Conservation (phyloP, 2,888 invertebrate species). For the Eristalis tenax region DNA sequence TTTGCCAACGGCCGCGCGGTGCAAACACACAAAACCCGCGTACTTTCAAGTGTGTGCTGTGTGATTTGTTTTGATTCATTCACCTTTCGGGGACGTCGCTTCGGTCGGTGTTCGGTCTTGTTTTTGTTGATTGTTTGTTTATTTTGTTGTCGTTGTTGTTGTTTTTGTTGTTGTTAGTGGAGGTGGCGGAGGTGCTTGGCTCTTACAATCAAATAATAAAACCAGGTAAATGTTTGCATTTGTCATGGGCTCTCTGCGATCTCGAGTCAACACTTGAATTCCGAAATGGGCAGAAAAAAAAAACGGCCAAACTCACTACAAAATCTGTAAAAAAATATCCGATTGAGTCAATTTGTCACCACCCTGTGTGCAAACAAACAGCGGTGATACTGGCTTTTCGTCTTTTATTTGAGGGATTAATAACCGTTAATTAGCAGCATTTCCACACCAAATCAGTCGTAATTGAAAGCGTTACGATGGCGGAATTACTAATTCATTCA, state of each 20-base stretch:
- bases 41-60: slow-evolving; percentile 38
- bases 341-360: not conserved
- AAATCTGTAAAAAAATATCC: not conserved
- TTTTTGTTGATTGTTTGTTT: slow-evolving; percentile 15
- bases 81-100: slow-evolving; percentile 45
- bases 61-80: slow-evolving; percentile 70
- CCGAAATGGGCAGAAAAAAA: not conserved
- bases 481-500: not conserved
- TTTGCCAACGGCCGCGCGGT: slow-evolving; percentile 51
- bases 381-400: not conserved
- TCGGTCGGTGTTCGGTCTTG: slow-evolving; percentile 22
- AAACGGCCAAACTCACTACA: not conserved
- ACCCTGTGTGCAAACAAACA: not conserved
- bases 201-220: not conserved
- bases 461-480: not conserved
- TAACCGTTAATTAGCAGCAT: not conserved
- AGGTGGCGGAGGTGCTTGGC: not conserved
- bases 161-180: not conserved
- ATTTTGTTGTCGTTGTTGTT: not conserved
- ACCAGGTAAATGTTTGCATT: slow-evolving; percentile 59
- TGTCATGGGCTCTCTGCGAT: slow-evolving; percentile 38
- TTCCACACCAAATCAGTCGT: not conserved
- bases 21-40: slow-evolving; percentile 44
- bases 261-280: not conserved
- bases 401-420: not conserved